phyloP scores from a whole-genome alignment of 1,140 invertebrate species.

The Ctenoplectra terminalis region DNA sequence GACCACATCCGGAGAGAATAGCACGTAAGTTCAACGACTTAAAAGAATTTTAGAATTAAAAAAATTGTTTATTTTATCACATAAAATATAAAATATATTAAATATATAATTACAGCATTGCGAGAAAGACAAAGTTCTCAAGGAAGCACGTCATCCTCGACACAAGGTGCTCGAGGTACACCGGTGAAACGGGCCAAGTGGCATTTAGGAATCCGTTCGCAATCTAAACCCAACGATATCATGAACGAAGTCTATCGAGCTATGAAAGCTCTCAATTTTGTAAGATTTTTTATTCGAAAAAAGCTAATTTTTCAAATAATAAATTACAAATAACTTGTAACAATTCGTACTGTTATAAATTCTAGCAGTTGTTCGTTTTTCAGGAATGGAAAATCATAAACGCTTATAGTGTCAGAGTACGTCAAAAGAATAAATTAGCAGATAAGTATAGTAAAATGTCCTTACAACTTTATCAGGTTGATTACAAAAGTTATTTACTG shows the following conservation, averaged over 20 bases:
- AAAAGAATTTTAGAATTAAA: background rate
- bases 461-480: slow-evolving; percentile 99
- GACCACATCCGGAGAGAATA: slow-evolving; percentile 97
- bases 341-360: too few relatives aligned
- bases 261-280: slow-evolving; percentile 98
- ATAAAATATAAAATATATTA: background rate
- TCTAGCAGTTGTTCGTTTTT: slow-evolving; percentile 6
- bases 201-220: slow-evolving; percentile 99
- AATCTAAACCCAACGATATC: slow-evolving; percentile 99
- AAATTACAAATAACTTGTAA: too few relatives aligned
- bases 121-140: slow-evolving; percentile 78
- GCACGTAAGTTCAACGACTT: slow-evolving; percentile 86
- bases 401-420: slow-evolving; percentile 95
- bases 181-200: slow-evolving; percentile 98
- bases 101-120: slow-evolving; percentile 72
- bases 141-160: slow-evolving; percentile 67
- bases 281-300: slow-evolving; percentile 79
- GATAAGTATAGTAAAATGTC: slow-evolving; percentile 97
- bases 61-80: background rate
- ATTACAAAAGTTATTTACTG: slow-evolving; percentile 97
- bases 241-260: slow-evolving; percentile 99
- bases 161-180: slow-evolving; percentile 83
- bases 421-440: slow-evolving; percentile 92
- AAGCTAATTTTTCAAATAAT: background rate
- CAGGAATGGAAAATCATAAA: slow-evolving; percentile 99